Base-by-base conservation (phyloP, 2,113 vertebrate species). In the Aythya baeri region DNA sequence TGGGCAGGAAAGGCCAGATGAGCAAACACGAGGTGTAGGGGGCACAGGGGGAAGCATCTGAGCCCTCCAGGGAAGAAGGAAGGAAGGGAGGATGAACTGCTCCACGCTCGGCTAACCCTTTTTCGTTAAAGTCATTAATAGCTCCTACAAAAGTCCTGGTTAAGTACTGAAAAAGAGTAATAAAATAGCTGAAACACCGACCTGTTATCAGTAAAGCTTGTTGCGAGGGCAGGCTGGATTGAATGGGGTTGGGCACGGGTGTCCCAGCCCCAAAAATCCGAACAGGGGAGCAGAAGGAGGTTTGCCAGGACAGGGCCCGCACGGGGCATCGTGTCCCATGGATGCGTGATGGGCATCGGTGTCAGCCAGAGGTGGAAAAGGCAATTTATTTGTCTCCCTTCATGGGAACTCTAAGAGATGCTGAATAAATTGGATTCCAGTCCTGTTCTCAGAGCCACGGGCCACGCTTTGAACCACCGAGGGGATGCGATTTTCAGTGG, bases 271-370 rank as follows among this genome's bases (percentile, higher is more conserved):
- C 38, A 9, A 41, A 59, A 76, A 12, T 11, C 32, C 5, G 2
- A 55, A 26, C 0, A 1, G 73, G 44, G 66, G 74, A 73, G 73
- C 0, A 1, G 43, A 34, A 6, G 22, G 58, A 83, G 31, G 20
- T 11, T 9, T 11, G 63, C 57, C 80, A 76, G 90, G 62, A 93
- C 1, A 7, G 36, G 96, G 94, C 94, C 92, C 88, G n/a, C 2
- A 31, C 5, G 5, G 62, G 62, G 25, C 38, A 41, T 17, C 26
- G 11, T 18, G 38, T 65, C 38, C 27, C 26, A 2, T 9, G 59
- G 25, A 26, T 0, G 0, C 1, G 21, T 5, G 7, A 78, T 1
- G 1, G 46, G 43, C 43, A 71, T 2, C 43, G 27, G 52, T 2
- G 2, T 17, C 76, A 72, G 17, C 14, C 22, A 52, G 46, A 13